phyloP scores from a whole-genome alignment of 2,888 invertebrate species.

The Chymomyza caudatula region DNA sequence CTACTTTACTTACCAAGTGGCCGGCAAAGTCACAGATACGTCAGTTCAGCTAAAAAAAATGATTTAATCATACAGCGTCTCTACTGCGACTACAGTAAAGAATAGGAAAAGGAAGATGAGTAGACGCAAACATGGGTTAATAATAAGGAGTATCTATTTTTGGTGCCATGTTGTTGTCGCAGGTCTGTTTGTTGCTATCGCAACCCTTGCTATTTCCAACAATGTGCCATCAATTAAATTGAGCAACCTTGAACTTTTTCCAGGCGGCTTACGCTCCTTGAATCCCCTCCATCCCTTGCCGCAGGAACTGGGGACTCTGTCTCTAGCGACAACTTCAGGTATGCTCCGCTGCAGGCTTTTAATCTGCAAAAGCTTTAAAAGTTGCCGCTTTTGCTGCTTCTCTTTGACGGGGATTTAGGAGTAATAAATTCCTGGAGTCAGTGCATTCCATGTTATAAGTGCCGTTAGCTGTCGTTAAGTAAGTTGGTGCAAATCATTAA shows the following conservation, averaged over 20 bases:
- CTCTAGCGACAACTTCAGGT: background rate
- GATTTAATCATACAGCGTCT: slow-evolving; percentile 45
- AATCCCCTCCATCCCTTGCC: slow-evolving; percentile 49
- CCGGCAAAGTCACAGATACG: too few species aligned
- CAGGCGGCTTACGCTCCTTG: slow-evolving; percentile 61
- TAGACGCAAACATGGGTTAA: background rate
- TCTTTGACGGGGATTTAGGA: too few species aligned
- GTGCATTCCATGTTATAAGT: slow-evolving; percentile 64
- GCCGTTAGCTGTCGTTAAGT: slow-evolving; percentile 69
- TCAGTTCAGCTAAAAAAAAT: slow-evolving; percentile 44
- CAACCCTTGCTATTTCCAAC: slow-evolving; percentile 37
- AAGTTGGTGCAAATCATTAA: slow-evolving; percentile 68
- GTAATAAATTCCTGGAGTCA: slow-evolving; percentile 17
- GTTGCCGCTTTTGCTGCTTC: too few species aligned
- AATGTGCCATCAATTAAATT: slow-evolving; percentile 64
- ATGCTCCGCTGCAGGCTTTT: too few species aligned
- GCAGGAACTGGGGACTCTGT: slow-evolving; percentile 6
- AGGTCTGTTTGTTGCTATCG: background rate
- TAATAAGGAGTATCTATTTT: slow-evolving; percentile 46
- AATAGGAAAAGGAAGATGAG: background rate
- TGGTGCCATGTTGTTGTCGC: slow-evolving; percentile 36
- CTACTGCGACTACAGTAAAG: background rate
- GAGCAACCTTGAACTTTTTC: slow-evolving; percentile 72
- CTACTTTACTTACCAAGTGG: slow-evolving; percentile 61
- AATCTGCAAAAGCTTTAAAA: too few species aligned